phyloP scores from a whole-genome alignment of 2,113 vertebrate genomes.

The Nymphicus hollandicus region DNA sequence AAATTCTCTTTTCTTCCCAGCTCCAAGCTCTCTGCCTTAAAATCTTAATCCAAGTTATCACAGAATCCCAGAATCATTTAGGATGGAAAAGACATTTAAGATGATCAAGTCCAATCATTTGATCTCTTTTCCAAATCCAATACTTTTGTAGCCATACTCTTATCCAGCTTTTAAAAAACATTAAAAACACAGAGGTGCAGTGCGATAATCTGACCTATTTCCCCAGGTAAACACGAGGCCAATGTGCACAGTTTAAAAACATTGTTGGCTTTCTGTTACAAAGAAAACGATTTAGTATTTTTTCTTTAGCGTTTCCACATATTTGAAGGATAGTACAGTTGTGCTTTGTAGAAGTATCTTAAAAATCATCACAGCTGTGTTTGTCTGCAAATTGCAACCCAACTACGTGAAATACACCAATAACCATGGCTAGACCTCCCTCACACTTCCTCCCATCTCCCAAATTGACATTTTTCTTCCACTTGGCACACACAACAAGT shows the following conservation, averaged over 20 bases:
- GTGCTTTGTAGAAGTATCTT: background rate
- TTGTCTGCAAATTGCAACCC: background rate
- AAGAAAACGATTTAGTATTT: background rate
- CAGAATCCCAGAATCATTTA: background rate
- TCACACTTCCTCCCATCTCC: background rate
- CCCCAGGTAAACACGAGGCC: background rate
- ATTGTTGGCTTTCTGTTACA: background rate
- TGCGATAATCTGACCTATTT: background rate
- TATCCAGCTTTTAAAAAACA: background rate
- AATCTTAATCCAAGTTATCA: background rate
- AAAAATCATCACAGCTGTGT: background rate
- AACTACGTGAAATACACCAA: background rate
- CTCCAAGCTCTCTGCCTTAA: background rate
- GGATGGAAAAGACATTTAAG: background rate
- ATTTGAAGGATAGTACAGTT: background rate
- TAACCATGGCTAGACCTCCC: background rate
- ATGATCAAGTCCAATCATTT: fast-evolving
- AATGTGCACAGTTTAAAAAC: background rate
- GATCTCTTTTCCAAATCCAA: background rate
- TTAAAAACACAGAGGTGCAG: background rate
- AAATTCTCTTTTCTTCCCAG: background rate
- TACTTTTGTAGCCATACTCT: background rate
- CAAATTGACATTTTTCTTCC: background rate
- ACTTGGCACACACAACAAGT: background rate
- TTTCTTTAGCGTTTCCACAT: background rate